Evolutionary conservation across 2,113 vertebrate genomes (phyloP), one percentile per base, ranked within the genome.

Genomic region (Cochlearius cochlearius): DNA sequence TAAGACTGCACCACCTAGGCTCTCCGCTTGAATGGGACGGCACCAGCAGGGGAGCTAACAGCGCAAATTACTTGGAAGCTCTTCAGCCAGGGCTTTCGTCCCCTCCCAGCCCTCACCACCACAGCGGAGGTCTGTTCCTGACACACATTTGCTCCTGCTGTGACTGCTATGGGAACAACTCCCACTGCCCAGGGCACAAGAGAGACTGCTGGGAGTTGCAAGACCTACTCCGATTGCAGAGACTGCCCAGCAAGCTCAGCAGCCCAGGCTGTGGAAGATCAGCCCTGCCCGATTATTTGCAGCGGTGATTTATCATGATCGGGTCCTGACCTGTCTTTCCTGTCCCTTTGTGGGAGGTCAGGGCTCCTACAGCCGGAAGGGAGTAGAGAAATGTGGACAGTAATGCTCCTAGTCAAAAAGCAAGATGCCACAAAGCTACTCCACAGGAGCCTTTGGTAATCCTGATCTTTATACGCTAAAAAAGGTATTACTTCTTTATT

Each of bases 381-480:
- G 68, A 84, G 12, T 43, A 23, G 18, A 76, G 32, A 89, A 96
- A 69, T 17, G 32, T 72, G 92, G 68, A 43, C 26, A 63, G 27
- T 32, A 67, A 78, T 19, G 15, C 38, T 77, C 56, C 60, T 27
- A 71, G 91, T 36, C 47, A 84, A 84, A 95, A 97, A 73, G 38
- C 38, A 91, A 68, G 79, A 94, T 36, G 68, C 52, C 21, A 66
- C 64, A 94, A 83, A 80, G 45, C 26, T 55, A 14, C 34, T 75
- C 43, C 77, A 71, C n/a, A 52, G 86, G 76, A 89, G 32, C 43
- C 43, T 84, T 74, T 25, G 58, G 66, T 88, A 82, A 95, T 94
- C 58, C 83, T 75, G 14, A 76, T 60, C 30, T 73, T 78, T 27
- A 78, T 41, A 87, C 1, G 3, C 60, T 85, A 60, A 87, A 87